Conservation (phyloP, 2,797 vertebrate species). For the Myoxocephalus aenaeus region DNA sequence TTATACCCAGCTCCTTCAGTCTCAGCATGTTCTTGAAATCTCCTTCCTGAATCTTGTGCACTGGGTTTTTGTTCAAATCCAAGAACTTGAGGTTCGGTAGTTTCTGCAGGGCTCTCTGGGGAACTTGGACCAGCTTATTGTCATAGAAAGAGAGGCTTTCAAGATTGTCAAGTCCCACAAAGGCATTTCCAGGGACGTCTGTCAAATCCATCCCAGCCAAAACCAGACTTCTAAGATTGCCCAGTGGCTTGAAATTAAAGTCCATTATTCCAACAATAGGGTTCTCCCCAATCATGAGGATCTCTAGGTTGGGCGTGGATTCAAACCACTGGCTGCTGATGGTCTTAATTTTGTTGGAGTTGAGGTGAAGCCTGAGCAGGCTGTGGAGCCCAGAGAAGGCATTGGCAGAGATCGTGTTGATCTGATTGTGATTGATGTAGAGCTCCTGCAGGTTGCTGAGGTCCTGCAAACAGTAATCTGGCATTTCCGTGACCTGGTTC, state of each 20-base stretch:
- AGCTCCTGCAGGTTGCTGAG: slow-evolving; percentile 95
- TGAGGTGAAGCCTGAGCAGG: slow-evolving; percentile 94
- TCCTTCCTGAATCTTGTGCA: slow-evolving; percentile 95
- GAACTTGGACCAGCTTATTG: slow-evolving; percentile 91
- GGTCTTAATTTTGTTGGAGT: slow-evolving; percentile 93
- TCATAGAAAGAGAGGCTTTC: slow-evolving; percentile 98
- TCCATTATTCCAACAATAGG: slow-evolving; percentile 94
- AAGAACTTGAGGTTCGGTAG: slow-evolving; percentile 96
- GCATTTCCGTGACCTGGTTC: slow-evolving; percentile 95
- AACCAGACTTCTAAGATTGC: slow-evolving; percentile 93
- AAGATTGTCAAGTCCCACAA: slow-evolving; percentile 95
- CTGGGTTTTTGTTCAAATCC: slow-evolving; percentile 98
- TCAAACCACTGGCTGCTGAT: slow-evolving; percentile 97
- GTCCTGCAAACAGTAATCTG: slow-evolving; percentile 93
- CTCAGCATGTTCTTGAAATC: slow-evolving; percentile 97
- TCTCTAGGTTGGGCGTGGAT: slow-evolving; percentile 95
- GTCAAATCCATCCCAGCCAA: slow-evolving; percentile 97
- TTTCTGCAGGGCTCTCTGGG: slow-evolving; percentile 93
- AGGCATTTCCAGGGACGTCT: slow-evolving; percentile 93
- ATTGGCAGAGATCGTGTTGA: slow-evolving; percentile 91
- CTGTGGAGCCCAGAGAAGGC: slow-evolving; percentile 93
- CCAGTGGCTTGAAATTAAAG: slow-evolving; percentile 95
- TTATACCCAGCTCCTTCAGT: slow-evolving; percentile 95
- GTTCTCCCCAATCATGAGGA: slow-evolving; percentile 99
- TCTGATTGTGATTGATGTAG: slow-evolving; percentile 98